A percentile compares a stretch with the other conserved stretches of the same genome.
Evolutionary conservation across 1,140 invertebrate genomes (phyloP).

Genomic region (Monomorium pharaonis): DNA sequence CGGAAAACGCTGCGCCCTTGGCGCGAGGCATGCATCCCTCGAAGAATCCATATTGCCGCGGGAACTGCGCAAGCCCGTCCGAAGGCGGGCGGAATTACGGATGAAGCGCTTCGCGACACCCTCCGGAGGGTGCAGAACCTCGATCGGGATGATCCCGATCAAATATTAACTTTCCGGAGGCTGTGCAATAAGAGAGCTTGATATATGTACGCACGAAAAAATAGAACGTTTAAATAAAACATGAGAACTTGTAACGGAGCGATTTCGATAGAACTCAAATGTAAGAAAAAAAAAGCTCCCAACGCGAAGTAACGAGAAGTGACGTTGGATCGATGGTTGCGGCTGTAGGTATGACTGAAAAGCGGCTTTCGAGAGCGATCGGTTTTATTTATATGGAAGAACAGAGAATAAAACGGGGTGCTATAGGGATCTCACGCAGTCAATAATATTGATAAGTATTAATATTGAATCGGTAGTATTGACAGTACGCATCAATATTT

Average conservation of each 20-base stretch:
- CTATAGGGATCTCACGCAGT: too few relatives aligned
- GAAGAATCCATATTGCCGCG: constrained; percentile 75
- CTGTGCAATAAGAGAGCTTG: neutral
- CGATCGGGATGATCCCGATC: neutral
- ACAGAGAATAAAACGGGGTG: neutral
- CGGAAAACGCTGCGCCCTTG: constrained; percentile 36
- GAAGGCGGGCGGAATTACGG: constrained; percentile 13
- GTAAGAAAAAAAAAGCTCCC: neutral
- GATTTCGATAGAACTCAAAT: neutral
- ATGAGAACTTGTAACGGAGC: neutral
- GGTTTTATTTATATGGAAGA: neutral
- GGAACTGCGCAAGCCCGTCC: constrained; percentile 74
- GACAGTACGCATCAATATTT: too few relatives aligned
- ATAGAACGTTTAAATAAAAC: neutral
- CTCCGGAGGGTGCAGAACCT: neutral
- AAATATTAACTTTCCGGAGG: constrained; percentile 21
- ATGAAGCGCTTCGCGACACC: constrained; percentile 9
- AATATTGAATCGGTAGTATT: too few relatives aligned
- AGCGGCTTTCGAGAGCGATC: neutral
- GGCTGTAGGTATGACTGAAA: too few relatives aligned
- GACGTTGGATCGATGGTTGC: neutral
- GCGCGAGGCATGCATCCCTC: constrained; percentile 14
- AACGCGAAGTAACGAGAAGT: neutral
- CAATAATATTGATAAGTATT: too few relatives aligned
- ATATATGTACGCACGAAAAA: neutral